A percentile compares a stretch with the other conserved stretches of the same genome.
phyloP scores from a whole-genome alignment of 2,888 invertebrate genomes.

The Crioceris asparagi region DNA sequence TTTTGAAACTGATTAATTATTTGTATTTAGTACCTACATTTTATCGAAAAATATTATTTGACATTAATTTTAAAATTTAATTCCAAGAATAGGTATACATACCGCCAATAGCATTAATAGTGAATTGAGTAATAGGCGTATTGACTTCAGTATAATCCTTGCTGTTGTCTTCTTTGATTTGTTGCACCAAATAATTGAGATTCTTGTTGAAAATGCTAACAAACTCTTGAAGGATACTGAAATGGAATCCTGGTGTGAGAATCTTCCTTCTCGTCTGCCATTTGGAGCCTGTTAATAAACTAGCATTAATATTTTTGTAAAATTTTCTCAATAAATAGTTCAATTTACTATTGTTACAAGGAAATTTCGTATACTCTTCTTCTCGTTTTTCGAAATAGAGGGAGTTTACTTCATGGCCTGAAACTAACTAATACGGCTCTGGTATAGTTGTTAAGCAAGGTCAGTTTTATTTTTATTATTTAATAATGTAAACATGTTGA shows the following conservation, averaged over 20 bases:
- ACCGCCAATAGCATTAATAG: slow-evolving; percentile 19
- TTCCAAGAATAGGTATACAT: slow-evolving; percentile 2
- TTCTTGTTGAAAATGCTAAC: slow-evolving; percentile 17
- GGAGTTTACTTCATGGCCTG: not conserved
- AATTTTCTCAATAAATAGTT: not conserved
- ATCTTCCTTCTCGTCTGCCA: slow-evolving; percentile 20
- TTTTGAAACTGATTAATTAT: too few relatives aligned
- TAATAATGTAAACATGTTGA: too few relatives aligned
- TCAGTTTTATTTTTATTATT: too few relatives aligned
- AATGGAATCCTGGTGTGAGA: slow-evolving; percentile 21
- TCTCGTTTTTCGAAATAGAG: too few relatives aligned
- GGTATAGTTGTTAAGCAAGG: too few relatives aligned
- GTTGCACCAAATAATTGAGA: slow-evolving; percentile 14
- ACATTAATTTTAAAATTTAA: too few relatives aligned
- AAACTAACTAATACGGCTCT: too few relatives aligned
- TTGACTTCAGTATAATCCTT: slow-evolving; percentile 14
- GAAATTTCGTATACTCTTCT: too few relatives aligned
- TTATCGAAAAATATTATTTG: too few relatives aligned
- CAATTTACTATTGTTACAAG: too few relatives aligned
- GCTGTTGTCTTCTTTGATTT: slow-evolving; percentile 8
- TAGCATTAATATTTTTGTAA: not conserved
- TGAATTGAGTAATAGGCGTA: slow-evolving; percentile 17
- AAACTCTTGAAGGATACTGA: slow-evolving; percentile 19
- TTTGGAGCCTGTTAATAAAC: slow-evolving; percentile 13
- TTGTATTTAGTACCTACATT: too few relatives aligned